Base-by-base conservation (phyloP, 2,797 vertebrate genomes). In the Gymnothorax reevesii region DNA sequence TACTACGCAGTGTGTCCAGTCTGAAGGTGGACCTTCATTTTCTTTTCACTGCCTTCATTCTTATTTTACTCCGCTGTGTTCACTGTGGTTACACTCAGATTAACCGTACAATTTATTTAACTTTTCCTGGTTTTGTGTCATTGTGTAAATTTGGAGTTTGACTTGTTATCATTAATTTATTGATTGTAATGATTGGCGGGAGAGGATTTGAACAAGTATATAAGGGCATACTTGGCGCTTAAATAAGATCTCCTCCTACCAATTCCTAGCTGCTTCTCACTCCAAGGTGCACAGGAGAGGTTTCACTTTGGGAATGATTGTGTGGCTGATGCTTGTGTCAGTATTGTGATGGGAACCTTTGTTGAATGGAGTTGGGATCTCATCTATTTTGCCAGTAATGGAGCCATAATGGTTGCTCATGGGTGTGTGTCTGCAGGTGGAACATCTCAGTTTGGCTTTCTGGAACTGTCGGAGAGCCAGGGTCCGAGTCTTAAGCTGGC, bases 381-480 rank as follows among this genome's bases (percentile, higher is more conserved):
- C 52, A 2, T 2, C 33, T 20, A 77, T 33, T n/a, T 82, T 49
- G 10, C 7, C 57, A 13, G 66, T 83, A 27, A 62, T 84, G 6
- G 4, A 55, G 62, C 10, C 20, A 33, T 82, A 33, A 71, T 84
- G 52, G 33, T 84, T 55, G 10, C 73, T 3, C n/a, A 9, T 87
- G 52, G 82, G n/a, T 84, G 82, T 73, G 22, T 87, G 89, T 55
- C 92, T 93, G 94, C 94, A 97, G 93, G 94, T 89, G 97, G 93
- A 83, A 92, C 91, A 0, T 97, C 97, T 73, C 97, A 98, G 90
- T 96, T 98, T 86, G 97, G 95, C 60, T 94, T 95, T 75, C 92
- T 99, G 4, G 97, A 97, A 92, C 96, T 99, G 2, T 99, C 98
- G 0, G 97, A 98, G 93, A 98, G 96, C 92, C 98, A 99, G 93